A percentile compares a stretch with the other conserved stretches of the same genome.
phyloP scores from a whole-genome alignment of 2,113 vertebrate species.

The Scortum barcoo region DNA sequence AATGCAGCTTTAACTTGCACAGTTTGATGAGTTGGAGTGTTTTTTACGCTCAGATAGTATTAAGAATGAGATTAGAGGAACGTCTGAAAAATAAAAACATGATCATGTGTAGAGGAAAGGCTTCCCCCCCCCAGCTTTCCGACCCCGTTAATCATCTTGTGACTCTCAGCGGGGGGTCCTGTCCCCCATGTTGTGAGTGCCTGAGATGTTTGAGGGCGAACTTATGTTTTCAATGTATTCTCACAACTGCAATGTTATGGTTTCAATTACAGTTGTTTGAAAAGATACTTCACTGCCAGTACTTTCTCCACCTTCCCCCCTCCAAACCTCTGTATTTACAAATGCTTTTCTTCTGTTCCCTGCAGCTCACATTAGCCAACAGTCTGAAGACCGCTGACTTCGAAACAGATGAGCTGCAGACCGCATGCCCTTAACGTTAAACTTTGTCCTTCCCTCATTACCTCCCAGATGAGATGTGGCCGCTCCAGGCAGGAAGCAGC shows the following conservation, averaged over 20 bases:
- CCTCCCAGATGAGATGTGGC: constrained; percentile 68
- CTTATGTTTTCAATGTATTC: background rate
- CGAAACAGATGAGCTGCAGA: background rate
- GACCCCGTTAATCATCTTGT: background rate
- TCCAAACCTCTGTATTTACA: background rate
- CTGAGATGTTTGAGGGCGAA: background rate
- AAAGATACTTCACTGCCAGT: background rate
- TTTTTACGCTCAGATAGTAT: background rate
- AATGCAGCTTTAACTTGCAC: background rate
- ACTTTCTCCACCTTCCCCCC: background rate
- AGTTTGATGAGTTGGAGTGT: no score
- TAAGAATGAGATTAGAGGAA: background rate
- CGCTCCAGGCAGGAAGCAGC: constrained; percentile 71
- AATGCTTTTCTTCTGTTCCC: background rate
- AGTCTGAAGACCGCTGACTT: background rate
- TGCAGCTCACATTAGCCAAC: background rate
- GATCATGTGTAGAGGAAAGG: no score
- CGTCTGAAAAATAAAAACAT: no score
- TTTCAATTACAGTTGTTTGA: background rate
- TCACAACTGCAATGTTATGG: background rate
- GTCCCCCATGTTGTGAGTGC: background rate
- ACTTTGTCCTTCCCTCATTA: background rate
- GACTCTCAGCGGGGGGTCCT: background rate
- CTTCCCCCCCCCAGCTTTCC: background rate
- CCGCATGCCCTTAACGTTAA: background rate